These are phyloP conservation scores for Patiria pectinifera DNA, from an alignment of 53 echinoderm and acorn worm species.

Conservation along the genomic window DNA sequence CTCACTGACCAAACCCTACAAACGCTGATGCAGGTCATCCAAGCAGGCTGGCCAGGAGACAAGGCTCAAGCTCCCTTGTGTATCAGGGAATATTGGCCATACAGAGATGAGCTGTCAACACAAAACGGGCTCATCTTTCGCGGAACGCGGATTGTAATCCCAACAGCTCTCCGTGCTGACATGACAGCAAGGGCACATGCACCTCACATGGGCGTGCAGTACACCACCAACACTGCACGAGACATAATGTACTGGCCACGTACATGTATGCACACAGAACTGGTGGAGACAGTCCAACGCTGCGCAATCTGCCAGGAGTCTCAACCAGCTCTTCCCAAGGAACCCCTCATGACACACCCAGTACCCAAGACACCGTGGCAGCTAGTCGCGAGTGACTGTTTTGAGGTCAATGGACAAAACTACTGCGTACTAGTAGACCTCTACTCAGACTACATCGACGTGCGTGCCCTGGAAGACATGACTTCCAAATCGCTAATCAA, in stretches of 20 bases:
- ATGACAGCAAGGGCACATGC: too few species aligned
- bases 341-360: constrained; percentile 26
- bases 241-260: too few species aligned
- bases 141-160: too few species aligned
- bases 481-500: constrained; percentile 41
- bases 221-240: too few species aligned
- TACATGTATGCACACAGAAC: too few species aligned
- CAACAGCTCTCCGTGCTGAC: too few species aligned
- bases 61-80: too few species aligned
- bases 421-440: constrained; percentile 24
- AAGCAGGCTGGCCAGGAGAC: constrained; percentile 42
- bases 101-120: constrained; percentile 50
- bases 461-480: constrained; percentile 20
- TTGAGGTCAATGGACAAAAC: constrained; percentile 29
- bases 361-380: constrained; percentile 16
- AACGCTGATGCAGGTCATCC: constrained; percentile 49
- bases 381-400: constrained; percentile 21
- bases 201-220: too few species aligned
- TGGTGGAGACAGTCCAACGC: too few species aligned
- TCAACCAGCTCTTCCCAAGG: too few species aligned
- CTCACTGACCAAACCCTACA: constrained; percentile 51
- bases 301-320: too few species aligned
- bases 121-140: constrained; percentile 53
- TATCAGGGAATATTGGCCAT: constrained; percentile 51
- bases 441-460: constrained; percentile 18